Conservation (phyloP, 2,888 invertebrate species). For the Agrochola circellaris region DNA sequence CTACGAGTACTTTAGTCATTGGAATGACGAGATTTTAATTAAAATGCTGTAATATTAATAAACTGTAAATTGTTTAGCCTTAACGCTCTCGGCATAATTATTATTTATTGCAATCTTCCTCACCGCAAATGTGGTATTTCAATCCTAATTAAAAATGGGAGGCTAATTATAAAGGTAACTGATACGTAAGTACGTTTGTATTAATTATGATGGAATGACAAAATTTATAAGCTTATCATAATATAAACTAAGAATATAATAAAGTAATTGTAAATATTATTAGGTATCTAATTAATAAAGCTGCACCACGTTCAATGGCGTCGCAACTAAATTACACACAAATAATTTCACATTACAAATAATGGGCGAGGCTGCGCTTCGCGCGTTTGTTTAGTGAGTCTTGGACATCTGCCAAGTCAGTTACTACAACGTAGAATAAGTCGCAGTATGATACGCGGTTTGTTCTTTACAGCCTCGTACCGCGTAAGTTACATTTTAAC, state of each 20-base stretch:
- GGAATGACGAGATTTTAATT: not conserved
- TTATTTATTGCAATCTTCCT: conserved; percentile 34
- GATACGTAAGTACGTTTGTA: not conserved
- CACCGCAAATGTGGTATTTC: conserved; percentile 13
- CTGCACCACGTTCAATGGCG: conserved; percentile 21
- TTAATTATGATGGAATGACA: conserved; percentile 6
- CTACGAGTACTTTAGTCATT: not conserved
- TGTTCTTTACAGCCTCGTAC: conserved; percentile 45
- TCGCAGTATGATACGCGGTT: conserved; percentile 63
- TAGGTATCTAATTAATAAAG: conserved; percentile 30
- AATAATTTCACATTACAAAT: conserved; percentile 37
- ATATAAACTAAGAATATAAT: not conserved
- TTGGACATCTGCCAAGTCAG: conserved; percentile 75
- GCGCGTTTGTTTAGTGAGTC: conserved; percentile 42
- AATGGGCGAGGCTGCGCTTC: conserved; percentile 45
- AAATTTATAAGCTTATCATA: not conserved
- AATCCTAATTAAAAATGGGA: conserved; percentile 2
- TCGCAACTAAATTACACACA: conserved; percentile 28
- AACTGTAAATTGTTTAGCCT: conserved; percentile 1
- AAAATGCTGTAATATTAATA: not conserved
- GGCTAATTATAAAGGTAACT: not conserved
- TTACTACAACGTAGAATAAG: conserved; percentile 69
- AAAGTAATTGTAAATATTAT: conserved; percentile 6
- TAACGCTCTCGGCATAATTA: conserved; percentile 16
- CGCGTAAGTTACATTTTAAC: conserved; percentile 41